A percentile compares a stretch with the other conserved stretches of the same genome.
These are phyloP conservation scores for Coccyzus lansbergi DNA, from an alignment of 2,797 vertebrate genomes.

Conservation along the genomic window DNA sequence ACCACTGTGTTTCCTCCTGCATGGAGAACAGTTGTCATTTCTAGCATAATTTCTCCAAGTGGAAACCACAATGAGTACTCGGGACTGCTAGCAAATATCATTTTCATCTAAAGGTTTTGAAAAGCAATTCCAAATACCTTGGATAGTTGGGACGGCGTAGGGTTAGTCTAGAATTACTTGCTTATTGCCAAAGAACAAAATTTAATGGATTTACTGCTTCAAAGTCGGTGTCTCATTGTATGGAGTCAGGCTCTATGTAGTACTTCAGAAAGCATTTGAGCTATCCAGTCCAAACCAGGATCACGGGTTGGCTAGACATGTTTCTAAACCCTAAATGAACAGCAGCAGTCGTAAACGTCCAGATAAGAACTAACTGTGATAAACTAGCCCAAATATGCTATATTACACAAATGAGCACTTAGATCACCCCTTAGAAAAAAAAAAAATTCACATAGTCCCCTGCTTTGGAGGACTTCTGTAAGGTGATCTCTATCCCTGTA, in stretches of 20 bases:
- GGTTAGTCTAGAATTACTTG: neutral
- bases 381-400: neutral
- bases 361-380: neutral
- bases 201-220: constrained; percentile 22
- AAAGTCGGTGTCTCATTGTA: neutral
- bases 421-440: neutral
- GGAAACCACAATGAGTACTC: constrained; percentile 10
- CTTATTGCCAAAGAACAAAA: neutral
- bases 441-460: neutral
- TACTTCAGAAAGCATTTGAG: neutral
- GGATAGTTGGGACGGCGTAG: neutral
- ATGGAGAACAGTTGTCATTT: neutral
- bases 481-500: neutral
- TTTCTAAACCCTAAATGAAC: neutral
- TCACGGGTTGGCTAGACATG: neutral
- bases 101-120: constrained; percentile 31
- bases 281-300: neutral
- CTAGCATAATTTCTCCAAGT: neutral
- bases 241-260: neutral
- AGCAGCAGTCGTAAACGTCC: neutral
- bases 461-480: too few relatives aligned
- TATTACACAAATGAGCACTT: neutral
- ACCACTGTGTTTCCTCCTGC: neutral
- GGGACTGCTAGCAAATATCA: neutral
- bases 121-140: constrained; percentile 14